A percentile compares a stretch with the other conserved stretches of the same genome.
These are phyloP conservation scores for Chauna torquata DNA, from an alignment of 2,113 vertebrate genomes.

Conservation along the genomic window DNA sequence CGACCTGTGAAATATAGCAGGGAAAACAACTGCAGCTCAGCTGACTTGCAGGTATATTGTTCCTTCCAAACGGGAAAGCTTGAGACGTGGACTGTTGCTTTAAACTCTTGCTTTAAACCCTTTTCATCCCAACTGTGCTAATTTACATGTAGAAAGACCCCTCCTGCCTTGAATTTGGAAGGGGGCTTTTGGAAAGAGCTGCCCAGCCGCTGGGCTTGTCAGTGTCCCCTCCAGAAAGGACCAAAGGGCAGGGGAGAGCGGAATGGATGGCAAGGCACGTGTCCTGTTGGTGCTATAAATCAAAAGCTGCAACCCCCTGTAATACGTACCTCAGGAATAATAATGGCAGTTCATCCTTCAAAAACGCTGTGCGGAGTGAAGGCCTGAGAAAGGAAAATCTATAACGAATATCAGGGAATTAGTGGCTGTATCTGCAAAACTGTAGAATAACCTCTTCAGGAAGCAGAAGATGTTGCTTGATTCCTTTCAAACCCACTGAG, in stretches of 20 bases:
- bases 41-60: background rate
- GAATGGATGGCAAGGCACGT: background rate
- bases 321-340: background rate
- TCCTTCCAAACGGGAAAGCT: background rate
- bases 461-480: background rate
- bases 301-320: background rate
- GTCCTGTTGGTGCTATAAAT: background rate
- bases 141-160: background rate
- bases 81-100: background rate
- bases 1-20: background rate
- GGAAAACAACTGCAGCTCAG: rapidly evolving
- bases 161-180: background rate
- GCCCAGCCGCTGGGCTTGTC: rapidly evolving
- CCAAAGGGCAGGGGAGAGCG: background rate
- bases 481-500: background rate
- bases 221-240: background rate
- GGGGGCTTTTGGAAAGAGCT: background rate
- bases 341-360: background rate
- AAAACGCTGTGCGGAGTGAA: background rate
- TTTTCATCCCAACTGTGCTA: background rate
- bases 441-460: background rate
- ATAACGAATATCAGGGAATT: background rate
- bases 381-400: background rate
- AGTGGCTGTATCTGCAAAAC: background rate
- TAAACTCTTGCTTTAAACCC: background rate